Evolutionary conservation across 2,888 invertebrate genomes (phyloP).

Genomic region (Plusia festucae): DNA sequence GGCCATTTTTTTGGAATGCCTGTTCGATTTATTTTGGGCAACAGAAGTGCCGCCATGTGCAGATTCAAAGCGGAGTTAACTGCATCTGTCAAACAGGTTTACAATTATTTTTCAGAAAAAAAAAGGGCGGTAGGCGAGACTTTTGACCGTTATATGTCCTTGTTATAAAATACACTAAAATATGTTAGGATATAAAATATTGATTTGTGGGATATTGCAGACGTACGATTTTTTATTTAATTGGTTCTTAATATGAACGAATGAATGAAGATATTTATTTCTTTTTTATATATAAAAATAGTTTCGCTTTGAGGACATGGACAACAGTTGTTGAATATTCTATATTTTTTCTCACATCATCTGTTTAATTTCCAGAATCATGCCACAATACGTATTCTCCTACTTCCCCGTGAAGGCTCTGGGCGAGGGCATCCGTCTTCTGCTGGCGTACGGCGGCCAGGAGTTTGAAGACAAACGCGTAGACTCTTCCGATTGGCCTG

Average conservation of each 20-base stretch:
- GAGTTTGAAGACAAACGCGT: conserved; percentile 91
- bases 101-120: not conserved
- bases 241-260: no score
- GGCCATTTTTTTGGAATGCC: no score
- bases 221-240: no score
- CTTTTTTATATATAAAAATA: no score
- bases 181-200: no score
- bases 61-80: not conserved
- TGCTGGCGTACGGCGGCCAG: conserved; percentile 90
- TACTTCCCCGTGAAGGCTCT: conserved; percentile 91
- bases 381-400: conserved; percentile 86
- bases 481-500: conserved; percentile 83
- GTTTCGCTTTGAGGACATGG: no score
- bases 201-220: no score
- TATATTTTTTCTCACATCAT: not conserved
- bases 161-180: no score
- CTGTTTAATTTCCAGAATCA: conserved; percentile 61
- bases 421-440: conserved; percentile 89
- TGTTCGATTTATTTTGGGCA: no score
- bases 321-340: no score
- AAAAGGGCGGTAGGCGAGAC: not conserved
- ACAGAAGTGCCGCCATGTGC: no score
- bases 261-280: no score
- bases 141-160: not conserved
- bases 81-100: not conserved